Percentiles rank a stretch among this genome's conserved stretches.
Evolutionary conservation across 2,888 invertebrate genomes (phyloP).

Genomic region (Nasonovia ribisnigri): DNA sequence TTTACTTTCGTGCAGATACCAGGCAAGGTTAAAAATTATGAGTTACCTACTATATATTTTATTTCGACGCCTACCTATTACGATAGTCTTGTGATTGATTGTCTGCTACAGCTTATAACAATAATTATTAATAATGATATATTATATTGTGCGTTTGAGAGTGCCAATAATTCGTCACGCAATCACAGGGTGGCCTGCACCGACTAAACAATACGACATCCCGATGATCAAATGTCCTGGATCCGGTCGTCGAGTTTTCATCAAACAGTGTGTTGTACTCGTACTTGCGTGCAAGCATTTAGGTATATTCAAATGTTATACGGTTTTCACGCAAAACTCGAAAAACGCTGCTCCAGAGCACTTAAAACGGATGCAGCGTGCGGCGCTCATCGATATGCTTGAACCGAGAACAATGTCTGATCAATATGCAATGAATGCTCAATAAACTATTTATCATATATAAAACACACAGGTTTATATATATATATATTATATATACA

Average conservation of each 20-base stretch:
- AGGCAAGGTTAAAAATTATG: neutral
- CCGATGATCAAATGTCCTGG: neutral
- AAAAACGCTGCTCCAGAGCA: neutral
- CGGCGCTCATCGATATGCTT: neutral
- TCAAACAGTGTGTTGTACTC: neutral
- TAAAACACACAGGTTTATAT: no score
- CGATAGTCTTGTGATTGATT: neutral
- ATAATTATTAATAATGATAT: neutral
- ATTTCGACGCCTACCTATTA: neutral
- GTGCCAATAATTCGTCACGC: neutral
- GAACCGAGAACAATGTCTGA: slow-evolving; percentile 18
- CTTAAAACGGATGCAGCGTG: neutral
- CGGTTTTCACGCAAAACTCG: neutral
- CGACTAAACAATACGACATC: neutral
- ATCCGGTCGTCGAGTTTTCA: neutral
- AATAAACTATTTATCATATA: slow-evolving; percentile 19
- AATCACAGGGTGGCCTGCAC: neutral
- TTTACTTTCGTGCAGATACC: neutral
- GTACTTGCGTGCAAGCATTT: neutral
- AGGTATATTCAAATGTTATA: neutral
- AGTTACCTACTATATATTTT: neutral
- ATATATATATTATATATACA: neutral
- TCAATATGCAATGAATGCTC: slow-evolving; percentile 30
- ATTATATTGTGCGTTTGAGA: neutral
- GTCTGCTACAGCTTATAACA: neutral